phyloP scores from a whole-genome alignment of 1,140 invertebrate genomes.

The Drosophila kepulauana region DNA sequence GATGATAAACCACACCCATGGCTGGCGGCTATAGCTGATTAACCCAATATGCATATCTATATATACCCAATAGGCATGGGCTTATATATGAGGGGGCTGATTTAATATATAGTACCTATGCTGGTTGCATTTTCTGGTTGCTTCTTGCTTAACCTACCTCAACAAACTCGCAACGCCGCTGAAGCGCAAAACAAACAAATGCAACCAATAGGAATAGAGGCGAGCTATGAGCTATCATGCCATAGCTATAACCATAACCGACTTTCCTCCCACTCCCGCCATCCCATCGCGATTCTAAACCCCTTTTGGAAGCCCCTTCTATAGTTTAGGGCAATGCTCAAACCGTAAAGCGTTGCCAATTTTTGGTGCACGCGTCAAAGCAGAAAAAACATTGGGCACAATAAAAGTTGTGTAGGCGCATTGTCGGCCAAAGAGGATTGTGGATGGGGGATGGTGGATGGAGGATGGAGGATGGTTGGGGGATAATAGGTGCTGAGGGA shows the following conservation, averaged over 20 bases:
- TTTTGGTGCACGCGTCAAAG: conserved; percentile 78
- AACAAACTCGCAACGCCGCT: conserved; percentile 39
- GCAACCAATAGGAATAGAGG: conserved; percentile 68
- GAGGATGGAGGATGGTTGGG: not conserved
- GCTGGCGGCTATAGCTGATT: conserved; percentile 27
- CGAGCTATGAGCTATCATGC: conserved; percentile 60
- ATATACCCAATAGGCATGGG: not conserved
- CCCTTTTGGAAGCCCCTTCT: not conserved
- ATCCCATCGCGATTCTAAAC: no score
- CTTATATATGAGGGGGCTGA: not conserved
- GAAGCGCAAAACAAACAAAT: conserved; percentile 67
- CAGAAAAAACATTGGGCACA: conserved; percentile 80
- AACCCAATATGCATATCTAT: conserved; percentile 27
- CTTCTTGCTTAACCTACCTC: conserved; percentile 74
- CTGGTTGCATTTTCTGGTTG: not conserved
- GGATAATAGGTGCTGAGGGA: conserved; percentile 1
- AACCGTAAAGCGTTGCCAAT: conserved; percentile 72
- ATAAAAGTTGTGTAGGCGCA: conserved; percentile 72
- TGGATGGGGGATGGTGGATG: not conserved
- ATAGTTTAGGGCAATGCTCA: conserved; percentile 25
- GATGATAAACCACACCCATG: conserved; percentile 37
- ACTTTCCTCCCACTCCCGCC: conserved; percentile 8
- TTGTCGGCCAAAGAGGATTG: conserved; percentile 1
- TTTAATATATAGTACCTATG: conserved; percentile 34
- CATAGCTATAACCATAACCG: conserved; percentile 71